These are phyloP conservation scores for Ctena decussata DNA, from an alignment of 2,888 invertebrate species.

Conservation along the genomic window DNA sequence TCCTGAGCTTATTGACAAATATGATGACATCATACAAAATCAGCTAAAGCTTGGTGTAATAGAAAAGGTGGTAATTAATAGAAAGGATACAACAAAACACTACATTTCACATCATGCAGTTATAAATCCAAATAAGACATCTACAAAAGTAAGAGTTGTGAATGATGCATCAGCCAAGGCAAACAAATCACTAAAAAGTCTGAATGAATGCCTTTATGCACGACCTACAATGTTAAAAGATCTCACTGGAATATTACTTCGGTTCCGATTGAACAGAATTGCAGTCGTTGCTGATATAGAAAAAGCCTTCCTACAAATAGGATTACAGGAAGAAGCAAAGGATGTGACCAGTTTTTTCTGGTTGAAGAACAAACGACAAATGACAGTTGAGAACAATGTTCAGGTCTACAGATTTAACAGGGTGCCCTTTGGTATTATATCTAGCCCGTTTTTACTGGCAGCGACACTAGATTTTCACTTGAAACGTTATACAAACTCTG, in stretches of 20 bases:
- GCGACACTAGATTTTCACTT: too few relatives aligned
- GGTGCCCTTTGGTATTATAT: too few relatives aligned
- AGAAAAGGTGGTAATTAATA: conserved; percentile 1
- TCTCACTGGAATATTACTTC: conserved; percentile 21
- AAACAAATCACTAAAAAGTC: conserved; percentile 9
- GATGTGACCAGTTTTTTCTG: conserved; percentile 23
- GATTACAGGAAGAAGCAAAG: background rate
- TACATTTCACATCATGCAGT: conserved; percentile 6
- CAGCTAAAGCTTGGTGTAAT: conserved; percentile 18
- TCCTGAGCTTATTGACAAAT: conserved; percentile 23
- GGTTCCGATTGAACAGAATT: conserved; percentile 25
- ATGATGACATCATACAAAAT: conserved; percentile 14
- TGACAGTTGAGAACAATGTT: background rate
- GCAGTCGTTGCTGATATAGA: conserved; percentile 34
- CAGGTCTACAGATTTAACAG: conserved; percentile 12
- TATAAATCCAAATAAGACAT: background rate
- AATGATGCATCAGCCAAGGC: conserved; percentile 19
- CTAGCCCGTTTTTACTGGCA: too few relatives aligned
- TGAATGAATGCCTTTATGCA: conserved; percentile 43
- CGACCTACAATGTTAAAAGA: conserved; percentile 37
- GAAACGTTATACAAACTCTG: background rate
- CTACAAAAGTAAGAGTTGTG: conserved; percentile 12
- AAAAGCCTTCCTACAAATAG: conserved; percentile 29
- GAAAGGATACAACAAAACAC: background rate
- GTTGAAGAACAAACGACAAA: background rate